phyloP scores from a whole-genome alignment of 2,888 invertebrate genomes.

The Lasioglossum leucozonium region DNA sequence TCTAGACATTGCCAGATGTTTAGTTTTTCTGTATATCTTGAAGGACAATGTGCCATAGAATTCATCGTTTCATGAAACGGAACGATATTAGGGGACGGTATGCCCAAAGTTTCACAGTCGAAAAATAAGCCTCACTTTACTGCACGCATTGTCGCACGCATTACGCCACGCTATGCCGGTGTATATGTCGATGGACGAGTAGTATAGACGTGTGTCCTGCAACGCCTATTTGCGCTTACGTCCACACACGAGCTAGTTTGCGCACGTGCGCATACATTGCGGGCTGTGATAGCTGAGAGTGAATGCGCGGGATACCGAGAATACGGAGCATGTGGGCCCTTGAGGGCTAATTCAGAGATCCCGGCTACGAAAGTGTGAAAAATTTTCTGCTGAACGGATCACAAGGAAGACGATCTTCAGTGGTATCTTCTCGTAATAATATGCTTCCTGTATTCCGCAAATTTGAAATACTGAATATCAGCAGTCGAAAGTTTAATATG shows the following conservation, averaged over 20 bases:
- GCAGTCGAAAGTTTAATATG: too few species aligned
- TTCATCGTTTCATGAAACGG: too few species aligned
- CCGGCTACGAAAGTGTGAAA: background rate
- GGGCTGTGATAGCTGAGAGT: constrained; percentile 30
- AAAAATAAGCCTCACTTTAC: background rate
- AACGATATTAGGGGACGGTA: too few species aligned
- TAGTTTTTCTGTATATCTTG: too few species aligned
- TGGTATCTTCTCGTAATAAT: too few species aligned
- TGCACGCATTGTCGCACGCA: constrained; percentile 1
- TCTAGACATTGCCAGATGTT: too few species aligned
- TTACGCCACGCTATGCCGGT: background rate
- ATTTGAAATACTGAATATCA: too few species aligned
- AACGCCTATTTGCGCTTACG: constrained; percentile 31
- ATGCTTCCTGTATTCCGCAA: too few species aligned
- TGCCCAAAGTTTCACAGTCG: too few species aligned
- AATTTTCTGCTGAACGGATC: background rate
- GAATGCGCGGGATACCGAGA: constrained; percentile 31
- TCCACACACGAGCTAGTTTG: constrained; percentile 38
- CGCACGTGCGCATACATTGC: constrained; percentile 59
- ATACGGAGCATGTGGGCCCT: background rate
- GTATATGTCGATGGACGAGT: background rate
- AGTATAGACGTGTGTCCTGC: constrained; percentile 26
- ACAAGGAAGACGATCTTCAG: too few species aligned
- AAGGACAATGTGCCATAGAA: too few species aligned
- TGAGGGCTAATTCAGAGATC: background rate